Evolutionary conservation across 2,888 invertebrate species (phyloP), one percentile per base, ranked within the genome.

Genomic region (Apamea epomidion): DNA sequence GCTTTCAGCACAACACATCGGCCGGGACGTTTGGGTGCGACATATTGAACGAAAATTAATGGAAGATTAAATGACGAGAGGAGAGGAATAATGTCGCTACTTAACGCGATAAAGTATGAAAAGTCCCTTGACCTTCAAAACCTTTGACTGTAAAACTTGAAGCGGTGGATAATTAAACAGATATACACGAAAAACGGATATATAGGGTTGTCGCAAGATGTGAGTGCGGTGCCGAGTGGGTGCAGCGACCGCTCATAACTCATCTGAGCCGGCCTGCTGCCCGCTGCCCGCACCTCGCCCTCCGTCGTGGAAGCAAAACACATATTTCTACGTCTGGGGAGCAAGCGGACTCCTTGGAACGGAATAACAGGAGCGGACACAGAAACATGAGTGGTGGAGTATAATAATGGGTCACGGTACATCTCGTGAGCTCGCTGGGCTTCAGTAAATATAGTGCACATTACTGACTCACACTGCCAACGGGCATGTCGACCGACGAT

Each of bases 321-420:
- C 91, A 94, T 93, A 94, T 93, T 92, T 93, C 92, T 88, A 88
- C 89, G 93, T 93, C 91, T 89, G 76, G 58, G 58, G 78, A 90
- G 84, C 87, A 90, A 88, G 82, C 85, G 90, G 85, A 88, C 90
- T 92, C 90, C 91, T 90, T 86, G 90, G 90, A 89, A 84, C 86
- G 90, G 88, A 92, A 92, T 92, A 93, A 91, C 88, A 85, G 77
- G 48, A 91, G 83, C 85, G 90, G 92, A 91, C 91, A 90, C 81
- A 90, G 90, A 90, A 88, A 91, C 90, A 91, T 90, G 87, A 87
- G 84, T 80, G 84, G 84, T 85, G 80, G 45, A 74, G 69, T 89
- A 74, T 81, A 87, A 89, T 85, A 86, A 90, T 84, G 78, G 83
- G 83, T 80, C 76, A 78, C 71, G 74, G 83, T 80, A 82, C 76